phyloP scores from a whole-genome alignment of 2,888 invertebrate genomes.

The Euclidia mi region DNA sequence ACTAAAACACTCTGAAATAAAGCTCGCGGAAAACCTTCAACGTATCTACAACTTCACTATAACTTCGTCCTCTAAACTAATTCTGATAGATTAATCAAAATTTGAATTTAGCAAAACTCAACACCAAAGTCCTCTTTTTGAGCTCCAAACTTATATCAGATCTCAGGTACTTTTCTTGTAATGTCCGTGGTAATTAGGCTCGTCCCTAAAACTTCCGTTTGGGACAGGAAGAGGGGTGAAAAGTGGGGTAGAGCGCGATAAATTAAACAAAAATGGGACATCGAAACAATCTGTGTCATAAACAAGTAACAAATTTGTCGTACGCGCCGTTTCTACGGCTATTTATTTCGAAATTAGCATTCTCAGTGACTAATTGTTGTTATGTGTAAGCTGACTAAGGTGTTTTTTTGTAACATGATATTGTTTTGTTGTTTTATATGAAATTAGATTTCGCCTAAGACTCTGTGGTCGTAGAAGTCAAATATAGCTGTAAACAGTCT shows the following conservation, averaged over 20 bases:
- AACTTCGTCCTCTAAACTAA: conserved; percentile 21
- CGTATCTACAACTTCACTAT: conserved; percentile 23
- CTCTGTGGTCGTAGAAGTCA: too few relatives aligned
- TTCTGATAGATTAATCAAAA: conserved; percentile 30
- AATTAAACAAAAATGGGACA: conserved; percentile 72
- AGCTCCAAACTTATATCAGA: conserved; percentile 41
- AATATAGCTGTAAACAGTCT: too few relatives aligned
- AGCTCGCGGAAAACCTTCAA: not conserved
- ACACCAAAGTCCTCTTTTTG: conserved; percentile 42
- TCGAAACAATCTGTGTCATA: conserved; percentile 66
- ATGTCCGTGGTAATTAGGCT: conserved; percentile 47
- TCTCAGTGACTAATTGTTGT: conserved; percentile 28
- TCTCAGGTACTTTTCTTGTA: conserved; percentile 45
- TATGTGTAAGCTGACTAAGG: conserved; percentile 5
- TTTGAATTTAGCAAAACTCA: conserved; percentile 24
- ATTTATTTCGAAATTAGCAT: conserved; percentile 51
- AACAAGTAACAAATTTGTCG: conserved; percentile 65
- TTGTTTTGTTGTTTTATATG: too few relatives aligned
- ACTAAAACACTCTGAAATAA: not conserved
- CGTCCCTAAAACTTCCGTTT: conserved; percentile 39
- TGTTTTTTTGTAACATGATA: too few relatives aligned
- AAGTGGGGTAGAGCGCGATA: conserved; percentile 48
- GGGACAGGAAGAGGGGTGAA: conserved; percentile 21
- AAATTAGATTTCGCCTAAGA: too few relatives aligned
- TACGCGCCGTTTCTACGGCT: conserved; percentile 50